These are phyloP conservation scores for Cetoscarus ocellatus DNA, from an alignment of 2,797 vertebrate species.

Conservation along the genomic window DNA sequence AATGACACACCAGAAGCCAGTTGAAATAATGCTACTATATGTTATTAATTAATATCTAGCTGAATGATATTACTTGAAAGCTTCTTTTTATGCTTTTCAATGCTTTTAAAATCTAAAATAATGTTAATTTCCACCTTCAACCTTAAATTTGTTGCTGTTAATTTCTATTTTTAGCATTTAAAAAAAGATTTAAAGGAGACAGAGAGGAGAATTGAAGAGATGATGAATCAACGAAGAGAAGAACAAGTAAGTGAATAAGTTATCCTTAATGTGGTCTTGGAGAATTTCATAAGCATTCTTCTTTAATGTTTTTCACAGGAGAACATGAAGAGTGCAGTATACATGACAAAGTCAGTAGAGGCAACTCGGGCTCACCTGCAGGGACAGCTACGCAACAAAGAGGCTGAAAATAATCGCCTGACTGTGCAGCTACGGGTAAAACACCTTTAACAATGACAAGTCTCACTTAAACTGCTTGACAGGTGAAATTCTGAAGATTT, in stretches of 20 bases:
- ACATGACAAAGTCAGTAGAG: slow-evolving; percentile 82
- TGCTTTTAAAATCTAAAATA: not conserved
- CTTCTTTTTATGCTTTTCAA: not conserved
- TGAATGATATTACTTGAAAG: not conserved
- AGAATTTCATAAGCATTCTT: not conserved
- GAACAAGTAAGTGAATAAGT: slow-evolving; percentile 82
- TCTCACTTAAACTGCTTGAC: too few species aligned
- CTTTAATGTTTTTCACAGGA: slow-evolving; percentile 70
- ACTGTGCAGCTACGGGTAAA: slow-evolving; percentile 87
- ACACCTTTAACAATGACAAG: not conserved
- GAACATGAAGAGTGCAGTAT: slow-evolving; percentile 76
- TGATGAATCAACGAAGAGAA: slow-evolving; percentile 78
- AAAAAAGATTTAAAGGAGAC: slow-evolving; percentile 81
- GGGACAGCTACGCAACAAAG: slow-evolving; percentile 88
- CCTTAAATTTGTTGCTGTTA: not conserved
- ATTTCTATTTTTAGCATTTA: slow-evolving; percentile 69
- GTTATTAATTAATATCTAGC: not conserved
- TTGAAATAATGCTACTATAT: not conserved
- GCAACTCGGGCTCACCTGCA: slow-evolving; percentile 86
- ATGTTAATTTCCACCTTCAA: not conserved
- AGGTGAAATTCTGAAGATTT: too few species aligned
- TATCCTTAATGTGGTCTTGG: not conserved
- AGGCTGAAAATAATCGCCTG: slow-evolving; percentile 87
- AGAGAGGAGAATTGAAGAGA: slow-evolving; percentile 83
- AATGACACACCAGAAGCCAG: too few species aligned